Conservation (phyloP, 2,888 invertebrate species). For the Linnaemya vulpina region DNA sequence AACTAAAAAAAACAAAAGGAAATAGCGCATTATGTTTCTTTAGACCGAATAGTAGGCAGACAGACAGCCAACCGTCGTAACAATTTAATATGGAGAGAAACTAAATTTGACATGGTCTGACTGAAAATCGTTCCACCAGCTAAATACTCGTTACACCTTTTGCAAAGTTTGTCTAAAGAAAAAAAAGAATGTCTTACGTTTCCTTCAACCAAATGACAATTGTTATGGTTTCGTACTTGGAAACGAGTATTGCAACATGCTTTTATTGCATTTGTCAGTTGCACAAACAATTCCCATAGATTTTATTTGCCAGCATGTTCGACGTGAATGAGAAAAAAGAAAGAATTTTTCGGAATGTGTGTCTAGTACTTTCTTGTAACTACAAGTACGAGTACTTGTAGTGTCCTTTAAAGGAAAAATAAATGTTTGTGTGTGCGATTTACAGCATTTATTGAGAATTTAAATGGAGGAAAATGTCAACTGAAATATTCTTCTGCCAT, state of each 20-base stretch:
- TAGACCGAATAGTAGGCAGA: too few relatives aligned
- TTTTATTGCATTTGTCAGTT: constrained; percentile 18
- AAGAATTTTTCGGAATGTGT: constrained; percentile 16
- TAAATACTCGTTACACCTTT: too few relatives aligned
- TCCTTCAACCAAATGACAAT: constrained; percentile 23
- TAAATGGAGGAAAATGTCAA: constrained; percentile 25
- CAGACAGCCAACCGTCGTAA: too few relatives aligned
- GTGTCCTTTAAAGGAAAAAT: not conserved
- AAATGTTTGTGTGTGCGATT: constrained; percentile 41
- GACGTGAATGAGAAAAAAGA: not conserved
- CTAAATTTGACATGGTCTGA: too few relatives aligned
- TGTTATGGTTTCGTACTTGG: constrained; percentile 31
- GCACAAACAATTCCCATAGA: constrained; percentile 6
- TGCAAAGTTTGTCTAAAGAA: not conserved
- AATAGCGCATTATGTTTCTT: too few relatives aligned
- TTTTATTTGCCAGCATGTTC: not conserved
- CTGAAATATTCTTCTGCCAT: constrained; percentile 9
- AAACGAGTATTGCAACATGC: constrained; percentile 4
- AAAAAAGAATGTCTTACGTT: not conserved
- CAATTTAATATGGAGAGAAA: too few relatives aligned
- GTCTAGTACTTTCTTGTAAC: constrained; percentile 20
- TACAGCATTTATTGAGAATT: constrained; percentile 18
- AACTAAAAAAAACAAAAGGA: too few relatives aligned
- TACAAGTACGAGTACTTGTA: constrained; percentile 17
- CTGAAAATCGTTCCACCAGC: too few relatives aligned